Evolutionary conservation across 2,113 vertebrate species (phyloP).

Genomic region (Amblyopsis rosae): DNA sequence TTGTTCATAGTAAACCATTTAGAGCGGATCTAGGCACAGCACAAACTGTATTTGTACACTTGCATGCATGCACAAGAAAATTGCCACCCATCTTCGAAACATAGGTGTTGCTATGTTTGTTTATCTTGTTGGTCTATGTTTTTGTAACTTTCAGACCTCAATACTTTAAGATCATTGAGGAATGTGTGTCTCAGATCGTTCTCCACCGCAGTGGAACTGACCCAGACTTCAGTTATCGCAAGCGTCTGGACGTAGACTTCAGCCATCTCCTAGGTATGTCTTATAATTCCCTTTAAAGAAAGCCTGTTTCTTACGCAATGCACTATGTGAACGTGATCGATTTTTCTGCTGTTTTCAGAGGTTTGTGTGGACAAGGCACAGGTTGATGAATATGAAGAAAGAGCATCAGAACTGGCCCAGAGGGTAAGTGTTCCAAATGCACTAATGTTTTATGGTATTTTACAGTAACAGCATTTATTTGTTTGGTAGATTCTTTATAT

Average conservation of each 20-base stretch:
- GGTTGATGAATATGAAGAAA: conserved; percentile 87
- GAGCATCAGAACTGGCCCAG: conserved; percentile 82
- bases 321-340: not conserved
- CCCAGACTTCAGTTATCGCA: conserved; percentile 94
- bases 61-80: too few species aligned
- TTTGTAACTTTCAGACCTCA: conserved; percentile 81
- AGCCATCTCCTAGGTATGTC: conserved; percentile 88
- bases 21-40: too few species aligned
- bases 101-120: not conserved
- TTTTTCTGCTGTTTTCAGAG: conserved; percentile 76
- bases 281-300: too few species aligned
- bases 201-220: conserved; percentile 92
- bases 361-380: conserved; percentile 88
- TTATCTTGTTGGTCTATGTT: not conserved
- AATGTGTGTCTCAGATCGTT: conserved; percentile 95
- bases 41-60: too few species aligned
- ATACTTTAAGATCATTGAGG: conserved; percentile 97
- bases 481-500: not conserved
- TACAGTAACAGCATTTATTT: not conserved
- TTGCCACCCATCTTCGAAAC: too few species aligned
- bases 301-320: not conserved
- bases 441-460: not conserved
- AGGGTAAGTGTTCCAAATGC: conserved; percentile 79
- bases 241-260: conserved; percentile 93
- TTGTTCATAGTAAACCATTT: too few species aligned